Evolutionary conservation across 2,113 vertebrate species (phyloP), one percentile per base, ranked within the genome.

Genomic region (Tricholaema leucomelas): DNA sequence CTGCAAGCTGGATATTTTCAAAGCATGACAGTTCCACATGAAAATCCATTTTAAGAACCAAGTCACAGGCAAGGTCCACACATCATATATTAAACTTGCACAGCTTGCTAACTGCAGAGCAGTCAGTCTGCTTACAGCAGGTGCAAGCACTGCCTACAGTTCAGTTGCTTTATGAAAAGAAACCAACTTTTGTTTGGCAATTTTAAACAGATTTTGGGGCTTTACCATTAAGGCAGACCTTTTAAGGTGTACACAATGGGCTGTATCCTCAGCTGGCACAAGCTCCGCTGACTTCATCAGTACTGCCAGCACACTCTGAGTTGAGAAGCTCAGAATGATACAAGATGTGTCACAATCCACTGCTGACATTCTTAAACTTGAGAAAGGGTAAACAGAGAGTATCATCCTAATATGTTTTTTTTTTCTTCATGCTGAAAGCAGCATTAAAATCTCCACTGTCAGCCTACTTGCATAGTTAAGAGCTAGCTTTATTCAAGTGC

Each of bases 41-140:
- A 88, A 88, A 90, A 93, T 69, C 48, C 50, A 65, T 92, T 91
- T 86, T 89, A 91, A 88, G 77, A 81, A 75, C 65, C 18, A 72
- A 90, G 59, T 88, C 80, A 90, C 73, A 70, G 70, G 74, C 63
- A 75, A 58, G 30, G 40, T 86, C 73, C 36, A 52, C 58, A 72
- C 44, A 54, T 48, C 27, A 11, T 46, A 50, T 8, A 27, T 77
- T 75, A 74, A 75, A 83, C 10, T 80, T 83, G 65, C 35, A 74
- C 50, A 16, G 30, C 20, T n/a, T 71, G 38, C 35, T 69, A 70
- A 35, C 18, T 67, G 52, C 52, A 35, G 67, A 77, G 50, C 56
- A 54, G 15, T 35, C 31, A 24, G 8, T 73, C 25, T 73, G 1
- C 63, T 58, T 61, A 58, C 5, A 42, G 65, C 38, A 84, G 38